Base-by-base conservation (phyloP, 2,113 vertebrate genomes). In the Spermophilus dauricus region DNA sequence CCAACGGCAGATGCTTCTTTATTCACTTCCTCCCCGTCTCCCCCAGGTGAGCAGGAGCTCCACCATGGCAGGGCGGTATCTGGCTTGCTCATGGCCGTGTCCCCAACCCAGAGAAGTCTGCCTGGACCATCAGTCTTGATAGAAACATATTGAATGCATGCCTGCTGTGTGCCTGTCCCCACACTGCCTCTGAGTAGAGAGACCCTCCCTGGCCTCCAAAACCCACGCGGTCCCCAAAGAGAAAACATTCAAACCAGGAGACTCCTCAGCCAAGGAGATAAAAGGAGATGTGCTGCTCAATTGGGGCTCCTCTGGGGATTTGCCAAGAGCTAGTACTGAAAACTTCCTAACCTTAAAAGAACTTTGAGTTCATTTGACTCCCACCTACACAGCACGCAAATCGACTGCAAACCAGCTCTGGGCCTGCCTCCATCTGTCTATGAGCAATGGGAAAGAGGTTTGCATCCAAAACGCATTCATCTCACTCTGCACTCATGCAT, bases 401-500 rank as follows among this genome's bases (percentile, higher is more conserved):
- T 12, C 72, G 84, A 94, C 89, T 83, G 69, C 6, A 45, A 61
- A 0, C 87, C 96, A 94, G 92, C 28, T 67, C 97, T 69, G 94
- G 78, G 76, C 93, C 95, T 92, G 91, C 80, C 58, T 97, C 96
- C 97, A 94, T 83, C 94, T 93, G 97, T 28, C 85, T 92, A 87
- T 63, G 81, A 98, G 96, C 96, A 94, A 86, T 73, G 96, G 95
- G 96, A 83, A 92, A 96, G 4, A 77, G 90, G 96, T 97, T 97
- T 82, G 76, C 86, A 89, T 95, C 97, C 58, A 42, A 77, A 97
- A 88, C 0, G 1, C 97, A 96, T 72, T 97, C 92, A 98, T 97
- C 98, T 98, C 97, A 96, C 97, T 92, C 95, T 90, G 83, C 37
- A 84, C 94, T 97, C 94, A 16, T 67, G 96, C 89, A 96, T 97